phyloP scores from a whole-genome alignment of 2,113 vertebrate genomes.

The Phoenicopterus ruber region DNA sequence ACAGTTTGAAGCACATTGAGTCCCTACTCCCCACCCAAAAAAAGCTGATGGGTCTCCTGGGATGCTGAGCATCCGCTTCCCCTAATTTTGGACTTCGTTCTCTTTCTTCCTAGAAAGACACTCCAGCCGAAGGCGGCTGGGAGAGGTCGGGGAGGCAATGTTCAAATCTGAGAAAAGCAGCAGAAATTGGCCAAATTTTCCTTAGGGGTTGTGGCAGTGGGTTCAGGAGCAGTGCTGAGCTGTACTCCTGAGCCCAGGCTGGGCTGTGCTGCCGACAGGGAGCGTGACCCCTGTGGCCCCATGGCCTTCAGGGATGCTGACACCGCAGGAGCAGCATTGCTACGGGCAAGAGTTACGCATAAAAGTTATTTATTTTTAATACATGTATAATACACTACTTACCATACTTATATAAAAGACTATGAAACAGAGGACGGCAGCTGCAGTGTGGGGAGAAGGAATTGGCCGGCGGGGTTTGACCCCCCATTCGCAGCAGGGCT shows the following conservation, averaged over 20 bases:
- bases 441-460: background rate
- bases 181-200: background rate
- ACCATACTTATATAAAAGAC: background rate
- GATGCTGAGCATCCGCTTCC: background rate
- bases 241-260: background rate
- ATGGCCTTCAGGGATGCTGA: background rate
- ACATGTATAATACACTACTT: background rate
- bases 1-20: background rate
- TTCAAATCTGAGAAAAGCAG: background rate
- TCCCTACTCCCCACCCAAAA: background rate
- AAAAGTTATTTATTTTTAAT: background rate
- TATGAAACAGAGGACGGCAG: background rate
- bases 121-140: background rate
- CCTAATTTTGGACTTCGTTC: background rate
- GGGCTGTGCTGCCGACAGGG: background rate
- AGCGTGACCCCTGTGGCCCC: accelerated
- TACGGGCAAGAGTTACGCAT: background rate
- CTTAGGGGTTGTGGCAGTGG: background rate
- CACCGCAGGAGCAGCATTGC: background rate
- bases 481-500: accelerated
- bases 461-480: background rate
- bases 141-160: background rate
- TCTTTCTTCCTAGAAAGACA: background rate
- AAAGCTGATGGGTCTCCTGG: background rate
- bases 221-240: background rate